These are phyloP conservation scores for Dasyurus viverrinus DNA, from an alignment of 2,113 vertebrate species.

Conservation along the genomic window DNA sequence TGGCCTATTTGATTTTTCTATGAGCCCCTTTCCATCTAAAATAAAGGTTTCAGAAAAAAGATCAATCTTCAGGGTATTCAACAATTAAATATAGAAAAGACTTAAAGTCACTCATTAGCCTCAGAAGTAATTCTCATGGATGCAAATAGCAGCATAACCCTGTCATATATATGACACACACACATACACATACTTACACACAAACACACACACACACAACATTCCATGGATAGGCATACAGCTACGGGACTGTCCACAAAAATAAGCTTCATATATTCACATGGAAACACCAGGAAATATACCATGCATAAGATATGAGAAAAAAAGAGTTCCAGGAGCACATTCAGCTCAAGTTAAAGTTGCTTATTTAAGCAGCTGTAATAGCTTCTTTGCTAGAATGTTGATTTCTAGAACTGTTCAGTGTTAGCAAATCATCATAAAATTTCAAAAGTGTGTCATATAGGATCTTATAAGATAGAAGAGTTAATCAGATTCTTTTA, in stretches of 20 bases:
- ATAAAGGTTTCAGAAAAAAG: neutral
- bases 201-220: neutral
- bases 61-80: neutral
- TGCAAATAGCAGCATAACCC: neutral
- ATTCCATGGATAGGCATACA: neutral
- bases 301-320: slow-evolving; percentile 32
- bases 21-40: neutral
- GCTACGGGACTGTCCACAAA: slow-evolving; percentile 8
- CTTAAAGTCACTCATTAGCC: neutral
- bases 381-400: slow-evolving; percentile 53
- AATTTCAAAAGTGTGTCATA: slow-evolving; percentile 61
- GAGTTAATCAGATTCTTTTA: slow-evolving; percentile 70
- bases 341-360: slow-evolving; percentile 56
- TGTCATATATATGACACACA: neutral
- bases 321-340: slow-evolving; percentile 16
- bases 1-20: neutral
- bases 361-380: slow-evolving; percentile 55
- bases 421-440: slow-evolving; percentile 65
- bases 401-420: slow-evolving; percentile 63
- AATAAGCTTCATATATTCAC: neutral
- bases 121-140: neutral
- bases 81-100: neutral
- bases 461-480: slow-evolving; percentile 58
- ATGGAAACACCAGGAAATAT: neutral
- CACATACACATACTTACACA: no score